Conservation (phyloP, 2,888 invertebrate genomes). For the Epirrhoe tristata region DNA sequence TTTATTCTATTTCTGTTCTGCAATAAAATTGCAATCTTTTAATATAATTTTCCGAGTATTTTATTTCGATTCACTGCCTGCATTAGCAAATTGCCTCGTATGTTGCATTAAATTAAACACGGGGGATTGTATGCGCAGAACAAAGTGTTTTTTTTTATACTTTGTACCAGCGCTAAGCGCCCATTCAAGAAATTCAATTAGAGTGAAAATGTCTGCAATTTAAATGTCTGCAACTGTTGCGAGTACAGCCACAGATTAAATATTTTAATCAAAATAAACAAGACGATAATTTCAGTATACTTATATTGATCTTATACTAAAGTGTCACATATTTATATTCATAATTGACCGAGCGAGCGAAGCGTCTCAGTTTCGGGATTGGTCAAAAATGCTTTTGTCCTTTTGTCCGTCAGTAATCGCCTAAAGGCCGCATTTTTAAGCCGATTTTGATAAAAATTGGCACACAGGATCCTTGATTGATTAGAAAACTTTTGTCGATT, state of each 20-base stretch:
- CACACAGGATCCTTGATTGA: too few relatives aligned
- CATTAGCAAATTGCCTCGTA: slow-evolving; percentile 8
- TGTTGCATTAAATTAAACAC: slow-evolving; percentile 5
- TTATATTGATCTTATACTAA: too few relatives aligned
- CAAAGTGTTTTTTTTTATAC: slow-evolving; percentile 15
- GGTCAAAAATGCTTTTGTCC: too few relatives aligned
- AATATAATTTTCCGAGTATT: not conserved
- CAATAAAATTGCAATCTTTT: too few relatives aligned
- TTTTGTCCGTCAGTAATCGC: too few relatives aligned
- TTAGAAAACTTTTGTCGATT: too few relatives aligned
- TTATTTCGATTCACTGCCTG: slow-evolving; percentile 2
- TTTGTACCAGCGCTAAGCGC: slow-evolving; percentile 9
- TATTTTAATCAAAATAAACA: not conserved
- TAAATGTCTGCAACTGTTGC: slow-evolving; percentile 13
- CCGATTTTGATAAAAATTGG: too few relatives aligned
- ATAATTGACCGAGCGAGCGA: too few relatives aligned
- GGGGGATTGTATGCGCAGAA: slow-evolving; percentile 5
- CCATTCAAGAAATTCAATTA: slow-evolving; percentile 28
- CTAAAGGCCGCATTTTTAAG: too few relatives aligned
- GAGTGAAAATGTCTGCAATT: slow-evolving; percentile 18
- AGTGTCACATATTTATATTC: too few relatives aligned
- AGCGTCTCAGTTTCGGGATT: too few relatives aligned
- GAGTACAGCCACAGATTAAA: slow-evolving; percentile 1
- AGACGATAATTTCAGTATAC: not conserved
- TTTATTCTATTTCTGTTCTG: too few relatives aligned